Evolutionary conservation across 2,888 invertebrate genomes (phyloP).

Genomic region (Drosophila macrospina): DNA sequence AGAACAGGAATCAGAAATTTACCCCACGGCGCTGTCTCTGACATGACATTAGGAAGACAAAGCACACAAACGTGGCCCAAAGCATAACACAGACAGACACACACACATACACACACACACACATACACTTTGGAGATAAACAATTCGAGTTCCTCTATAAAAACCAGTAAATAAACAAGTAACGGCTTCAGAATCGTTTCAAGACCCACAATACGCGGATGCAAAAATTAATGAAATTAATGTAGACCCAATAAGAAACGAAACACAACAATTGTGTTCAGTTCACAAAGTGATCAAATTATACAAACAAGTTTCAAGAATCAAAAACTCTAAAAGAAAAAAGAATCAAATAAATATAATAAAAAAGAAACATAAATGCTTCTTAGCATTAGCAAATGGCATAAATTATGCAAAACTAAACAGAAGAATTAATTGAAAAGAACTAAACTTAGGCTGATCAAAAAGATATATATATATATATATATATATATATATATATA

Average conservation of each 20-base stretch:
- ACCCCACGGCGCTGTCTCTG: slow-evolving; percentile 25
- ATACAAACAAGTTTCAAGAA: slow-evolving; percentile 58
- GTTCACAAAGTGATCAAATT: slow-evolving; percentile 54
- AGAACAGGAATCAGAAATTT: slow-evolving; percentile 58
- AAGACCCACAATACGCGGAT: slow-evolving; percentile 74
- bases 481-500: slow-evolving; percentile 23
- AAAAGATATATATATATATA: slow-evolving; percentile 20
- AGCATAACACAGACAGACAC: slow-evolving; percentile 18
- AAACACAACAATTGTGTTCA: slow-evolving; percentile 40
- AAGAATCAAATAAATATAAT: slow-evolving; percentile 30
- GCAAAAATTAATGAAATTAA: slow-evolving; percentile 54
- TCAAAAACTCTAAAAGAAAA: slow-evolving; percentile 12
- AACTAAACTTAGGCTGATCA: slow-evolving; percentile 44
- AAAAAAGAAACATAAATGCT: slow-evolving; percentile 24
- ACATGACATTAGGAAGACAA: slow-evolving; percentile 67
- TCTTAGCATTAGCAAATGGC: slow-evolving; percentile 39
- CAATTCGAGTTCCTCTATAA: slow-evolving; percentile 72
- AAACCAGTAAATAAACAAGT: slow-evolving; percentile 77
- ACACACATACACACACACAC: slow-evolving; percentile 9
- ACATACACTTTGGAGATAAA: slow-evolving; percentile 4
- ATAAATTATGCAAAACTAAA: slow-evolving; percentile 57
- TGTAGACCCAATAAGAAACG: slow-evolving; percentile 40
- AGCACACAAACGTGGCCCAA: slow-evolving; percentile 35
- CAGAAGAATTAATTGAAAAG: slow-evolving; percentile 38
- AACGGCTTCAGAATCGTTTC: slow-evolving; percentile 71